phyloP scores from a whole-genome alignment of 2,888 invertebrate species.

The Atrina japonica region DNA sequence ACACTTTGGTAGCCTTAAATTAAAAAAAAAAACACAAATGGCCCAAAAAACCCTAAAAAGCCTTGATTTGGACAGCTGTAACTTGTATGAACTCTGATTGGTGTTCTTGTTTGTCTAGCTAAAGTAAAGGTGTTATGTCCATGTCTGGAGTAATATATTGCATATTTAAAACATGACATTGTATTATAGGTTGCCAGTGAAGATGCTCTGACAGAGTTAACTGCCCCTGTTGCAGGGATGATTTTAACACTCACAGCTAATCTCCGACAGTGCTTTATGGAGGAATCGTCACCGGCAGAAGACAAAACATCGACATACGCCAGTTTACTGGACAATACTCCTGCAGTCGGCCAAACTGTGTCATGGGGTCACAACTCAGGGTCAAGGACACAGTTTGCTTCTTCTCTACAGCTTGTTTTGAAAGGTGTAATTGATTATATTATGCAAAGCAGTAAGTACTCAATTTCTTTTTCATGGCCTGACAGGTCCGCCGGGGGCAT shows the following conservation, averaged over 20 bases:
- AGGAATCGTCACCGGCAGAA: constrained; percentile 49
- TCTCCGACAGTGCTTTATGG: constrained; percentile 83
- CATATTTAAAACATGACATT: no score
- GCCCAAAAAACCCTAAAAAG: no score
- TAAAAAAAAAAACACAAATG: no score
- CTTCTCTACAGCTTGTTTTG: constrained; percentile 80
- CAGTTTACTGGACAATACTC: constrained; percentile 83
- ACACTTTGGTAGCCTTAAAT: no score
- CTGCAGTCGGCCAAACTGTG: constrained; percentile 39
- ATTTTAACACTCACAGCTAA: constrained; percentile 90
- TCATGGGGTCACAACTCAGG: constrained; percentile 66
- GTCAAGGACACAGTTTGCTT: constrained; percentile 75
- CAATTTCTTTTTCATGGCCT: no score
- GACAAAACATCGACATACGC: constrained; percentile 78
- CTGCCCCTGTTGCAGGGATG: constrained; percentile 89
- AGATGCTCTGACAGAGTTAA: constrained; percentile 89
- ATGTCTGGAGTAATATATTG: no score
- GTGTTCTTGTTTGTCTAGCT: no score
- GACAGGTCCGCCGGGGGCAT: no score
- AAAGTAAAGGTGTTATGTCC: no score
- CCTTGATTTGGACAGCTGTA: no score
- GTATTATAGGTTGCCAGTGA: constrained; percentile 78
- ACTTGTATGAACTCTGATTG: no score
- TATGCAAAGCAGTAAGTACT: constrained; percentile 85
- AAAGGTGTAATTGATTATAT: constrained; percentile 91